A percentile compares a stretch with the other conserved stretches of the same genome.
These are phyloP conservation scores for Microtus pennsylvanicus DNA, from an alignment of 2,113 vertebrate genomes.

Conservation along the genomic window DNA sequence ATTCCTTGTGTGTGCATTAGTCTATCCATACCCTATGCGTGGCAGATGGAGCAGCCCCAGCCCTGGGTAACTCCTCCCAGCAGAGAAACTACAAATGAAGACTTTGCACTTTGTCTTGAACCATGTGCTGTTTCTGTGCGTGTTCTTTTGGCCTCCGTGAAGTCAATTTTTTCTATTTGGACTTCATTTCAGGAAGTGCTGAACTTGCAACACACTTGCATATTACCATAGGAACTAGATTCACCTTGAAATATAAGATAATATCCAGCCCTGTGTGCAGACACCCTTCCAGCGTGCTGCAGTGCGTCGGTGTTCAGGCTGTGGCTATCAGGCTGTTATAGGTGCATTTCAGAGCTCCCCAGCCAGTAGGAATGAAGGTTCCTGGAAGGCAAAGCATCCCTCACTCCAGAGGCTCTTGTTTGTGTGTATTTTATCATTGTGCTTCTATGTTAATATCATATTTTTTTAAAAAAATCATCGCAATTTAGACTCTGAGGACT, in stretches of 20 bases:
- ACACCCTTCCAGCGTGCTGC: background rate
- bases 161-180: background rate
- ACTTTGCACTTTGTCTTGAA: background rate
- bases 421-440: conserved; percentile 38
- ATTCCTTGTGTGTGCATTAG: background rate
- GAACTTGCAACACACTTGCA: conserved; percentile 31
- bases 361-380: background rate
- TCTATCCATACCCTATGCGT: background rate
- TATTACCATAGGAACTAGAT: conserved; percentile 61
- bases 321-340: background rate
- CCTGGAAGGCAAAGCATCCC: conserved; percentile 52
- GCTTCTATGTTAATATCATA: background rate
- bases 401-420: background rate
- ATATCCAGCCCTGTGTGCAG: conserved; percentile 13
- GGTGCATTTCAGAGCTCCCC: conserved; percentile 25
- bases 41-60: background rate
- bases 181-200: background rate
- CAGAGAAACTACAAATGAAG: background rate
- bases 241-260: conserved; percentile 67
- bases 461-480: conserved; percentile 17
- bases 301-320: background rate
- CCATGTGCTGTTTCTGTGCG: background rate
- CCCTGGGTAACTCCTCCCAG: background rate
- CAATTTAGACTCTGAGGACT: conserved; percentile 40
- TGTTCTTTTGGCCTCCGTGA: background rate